Percentiles rank a stretch among this genome's conserved stretches.
These are phyloP conservation scores for Acanthurus lineatus DNA, from an alignment of 2,797 vertebrate species.

Conservation along the genomic window DNA sequence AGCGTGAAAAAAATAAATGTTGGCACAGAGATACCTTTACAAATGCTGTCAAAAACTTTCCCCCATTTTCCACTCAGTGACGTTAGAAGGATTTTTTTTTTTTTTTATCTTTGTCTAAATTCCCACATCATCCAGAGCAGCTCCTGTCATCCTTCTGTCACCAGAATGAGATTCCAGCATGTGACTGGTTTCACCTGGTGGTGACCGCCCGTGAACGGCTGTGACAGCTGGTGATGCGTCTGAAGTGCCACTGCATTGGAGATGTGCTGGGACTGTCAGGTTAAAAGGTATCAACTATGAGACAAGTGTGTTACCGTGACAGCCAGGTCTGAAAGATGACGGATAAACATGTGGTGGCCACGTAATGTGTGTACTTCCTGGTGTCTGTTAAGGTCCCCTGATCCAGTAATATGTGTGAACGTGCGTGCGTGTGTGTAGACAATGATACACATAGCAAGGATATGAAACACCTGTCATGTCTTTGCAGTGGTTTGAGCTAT, in stretches of 20 bases:
- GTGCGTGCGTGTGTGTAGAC: conserved; percentile 17
- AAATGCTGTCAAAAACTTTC: not conserved
- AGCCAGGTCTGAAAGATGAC: conserved; percentile 52
- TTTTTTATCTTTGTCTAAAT: no score
- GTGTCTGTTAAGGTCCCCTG: conserved; percentile 54
- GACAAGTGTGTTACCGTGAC: conserved; percentile 63
- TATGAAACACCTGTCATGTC: conserved; percentile 74
- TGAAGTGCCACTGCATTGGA: conserved; percentile 38
- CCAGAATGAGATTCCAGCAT: conserved; percentile 39
- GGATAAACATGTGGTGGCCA: conserved; percentile 62
- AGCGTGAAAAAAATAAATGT: conserved; percentile 27
- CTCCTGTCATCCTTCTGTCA: conserved; percentile 32
- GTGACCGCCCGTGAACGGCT: conserved; percentile 60
- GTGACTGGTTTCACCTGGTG: conserved; percentile 63
- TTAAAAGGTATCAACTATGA: conserved; percentile 52
- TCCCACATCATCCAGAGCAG: not conserved
- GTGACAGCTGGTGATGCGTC: conserved; percentile 63
- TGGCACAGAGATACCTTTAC: conserved; percentile 1
- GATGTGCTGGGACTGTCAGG: conserved; percentile 63
- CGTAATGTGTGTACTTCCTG: conserved; percentile 54
- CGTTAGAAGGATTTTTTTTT: not conserved
- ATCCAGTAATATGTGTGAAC: conserved; percentile 16
- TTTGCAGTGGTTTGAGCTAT: conserved; percentile 30
- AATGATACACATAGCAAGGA: conserved; percentile 22
- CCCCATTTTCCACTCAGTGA: not conserved